These are phyloP conservation scores for Myoxocephalus aenaeus DNA, from an alignment of 2,797 vertebrate species.

Conservation along the genomic window DNA sequence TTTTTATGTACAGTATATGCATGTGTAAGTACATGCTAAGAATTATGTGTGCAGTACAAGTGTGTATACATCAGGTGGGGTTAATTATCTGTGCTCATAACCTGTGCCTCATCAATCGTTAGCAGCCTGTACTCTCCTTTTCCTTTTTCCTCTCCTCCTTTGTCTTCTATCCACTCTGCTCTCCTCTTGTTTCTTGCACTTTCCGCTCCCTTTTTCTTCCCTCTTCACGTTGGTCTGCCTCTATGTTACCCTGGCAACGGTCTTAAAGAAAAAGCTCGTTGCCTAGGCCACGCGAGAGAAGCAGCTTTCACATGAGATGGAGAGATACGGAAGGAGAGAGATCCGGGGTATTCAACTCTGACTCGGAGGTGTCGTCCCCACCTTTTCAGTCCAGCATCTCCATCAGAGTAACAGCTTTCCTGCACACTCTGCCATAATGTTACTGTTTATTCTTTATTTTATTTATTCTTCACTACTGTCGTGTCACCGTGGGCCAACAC, in stretches of 20 bases:
- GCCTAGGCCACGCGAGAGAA: constrained; percentile 71
- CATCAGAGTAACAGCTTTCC: constrained; percentile 1
- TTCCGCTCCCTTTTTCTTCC: constrained; percentile 24
- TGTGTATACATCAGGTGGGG: not conserved
- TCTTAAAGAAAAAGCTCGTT: constrained; percentile 78
- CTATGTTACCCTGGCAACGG: constrained; percentile 74
- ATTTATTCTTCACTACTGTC: constrained; percentile 9
- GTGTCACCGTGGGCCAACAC: not conserved
- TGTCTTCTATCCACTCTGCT: not conserved
- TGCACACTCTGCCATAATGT: not conserved
- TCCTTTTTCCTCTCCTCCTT: not conserved
- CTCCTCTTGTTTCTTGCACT: constrained; percentile 34
- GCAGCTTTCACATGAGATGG: constrained; percentile 55
- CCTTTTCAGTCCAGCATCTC: constrained; percentile 21
- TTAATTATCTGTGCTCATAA: constrained; percentile 9
- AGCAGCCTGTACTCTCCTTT: not conserved
- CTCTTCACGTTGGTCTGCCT: constrained; percentile 54
- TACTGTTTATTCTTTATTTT: not conserved
- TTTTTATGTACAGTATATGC: not conserved
- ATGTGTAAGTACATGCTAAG: not conserved
- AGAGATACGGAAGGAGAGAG: constrained; percentile 26
- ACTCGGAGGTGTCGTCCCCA: constrained; percentile 22
- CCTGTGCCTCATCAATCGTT: constrained; percentile 2
- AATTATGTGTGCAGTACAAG: not conserved
- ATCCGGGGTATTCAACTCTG: constrained; percentile 29